Base-by-base conservation (phyloP, 2,888 invertebrate species). In the Cepaea hortensis region DNA sequence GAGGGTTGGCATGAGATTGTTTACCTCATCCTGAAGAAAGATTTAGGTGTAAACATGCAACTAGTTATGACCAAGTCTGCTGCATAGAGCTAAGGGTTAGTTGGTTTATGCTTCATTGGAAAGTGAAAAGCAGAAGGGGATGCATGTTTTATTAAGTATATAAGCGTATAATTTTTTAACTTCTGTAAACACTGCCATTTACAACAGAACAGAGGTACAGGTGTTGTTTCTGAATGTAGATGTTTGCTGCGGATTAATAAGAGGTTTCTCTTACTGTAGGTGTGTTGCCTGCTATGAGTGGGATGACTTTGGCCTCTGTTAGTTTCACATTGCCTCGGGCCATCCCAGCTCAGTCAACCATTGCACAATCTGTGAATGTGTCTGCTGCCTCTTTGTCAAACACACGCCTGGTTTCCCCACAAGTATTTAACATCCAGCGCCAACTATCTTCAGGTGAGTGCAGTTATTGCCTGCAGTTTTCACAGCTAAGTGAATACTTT, bases 401-500 rank as follows among this genome's bases (percentile, higher is more conserved):
- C 68, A 81, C 80, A 61, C 75, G 81, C 72, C 81, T 88, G 23
- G 85, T 87, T 82, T 84, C 87, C 46, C 88, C 88, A 65, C 86
- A 87, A 23, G 80, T 87, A 61, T 72, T 88, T 35, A 88, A 87
- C 68, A 85, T 88, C 61, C 88, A 88, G 55, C 85, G 88, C 50
- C 88, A 88, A 62, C 85, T 88, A 18, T 84, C 88, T 82, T 79
- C 88, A 82, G 88, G 88, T 88, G 85, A 75, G 75, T n/a, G 7
- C n/a, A 4, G 13, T 35, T 3, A 23, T 46, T 50, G 70, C n/a
- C 70, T n/a, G 20, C 72, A 11, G n/a, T 72, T 3, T 73, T 83
- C 20, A 55, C 11, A 55, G 55, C 55, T 55, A 55, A 9, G 6
- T 55, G 55, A 55, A 55, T 11, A 55, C 11, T 55, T 55, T 55